Base-by-base conservation (phyloP, 64 coral and sea anemone species). In the Pocillopora damicornis region DNA sequence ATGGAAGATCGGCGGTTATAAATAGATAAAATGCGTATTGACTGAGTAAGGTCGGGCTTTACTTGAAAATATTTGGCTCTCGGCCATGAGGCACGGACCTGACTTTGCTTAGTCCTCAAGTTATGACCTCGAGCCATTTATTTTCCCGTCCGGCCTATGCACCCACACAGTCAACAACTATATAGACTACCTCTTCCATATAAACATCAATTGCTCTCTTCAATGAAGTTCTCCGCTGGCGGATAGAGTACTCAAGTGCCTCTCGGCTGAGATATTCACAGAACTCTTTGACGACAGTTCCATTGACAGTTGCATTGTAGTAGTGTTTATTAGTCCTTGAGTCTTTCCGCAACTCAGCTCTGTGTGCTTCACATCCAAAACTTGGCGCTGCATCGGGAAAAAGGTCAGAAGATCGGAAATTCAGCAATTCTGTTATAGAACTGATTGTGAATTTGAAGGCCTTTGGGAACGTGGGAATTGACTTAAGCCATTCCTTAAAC, bases 171-270 rank as follows among this genome's bases (percentile, higher is more conserved):
- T 4, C 23, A n/a, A 77, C 1, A 58, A 77, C 10, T 15, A 77
- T 34, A 13, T 14, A 4, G 36, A 58, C 5, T 26, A 87, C 84
- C 84, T 87, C 84, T 75, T 87, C 84, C 84, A 87, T 87, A 8
- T 87, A 87, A 3, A 87, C 84, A 14, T 74, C 84, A 87, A 87
- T 87, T 4, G 84, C 84, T 23, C 84, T 58, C 42, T 87, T 62
- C 5, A 87, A 71, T 15, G 42, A 59, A 9, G 20, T 56, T 75
- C 84, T 20, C 59, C 74, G 74, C 74, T 62, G 38, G 14, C 68
- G 22, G 11, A 87, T 73, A 13, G 45, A 57, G 18, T 87, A 73
- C 15, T 74, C 69, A 6, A 87, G 84, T 61, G 38, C 68, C 59
- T 87, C 74, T 30, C 84, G 69, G 34, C 69, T 75, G 7, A 59